Conservation (phyloP, 2,113 vertebrate species). For the Thalassoma bifasciatum region DNA sequence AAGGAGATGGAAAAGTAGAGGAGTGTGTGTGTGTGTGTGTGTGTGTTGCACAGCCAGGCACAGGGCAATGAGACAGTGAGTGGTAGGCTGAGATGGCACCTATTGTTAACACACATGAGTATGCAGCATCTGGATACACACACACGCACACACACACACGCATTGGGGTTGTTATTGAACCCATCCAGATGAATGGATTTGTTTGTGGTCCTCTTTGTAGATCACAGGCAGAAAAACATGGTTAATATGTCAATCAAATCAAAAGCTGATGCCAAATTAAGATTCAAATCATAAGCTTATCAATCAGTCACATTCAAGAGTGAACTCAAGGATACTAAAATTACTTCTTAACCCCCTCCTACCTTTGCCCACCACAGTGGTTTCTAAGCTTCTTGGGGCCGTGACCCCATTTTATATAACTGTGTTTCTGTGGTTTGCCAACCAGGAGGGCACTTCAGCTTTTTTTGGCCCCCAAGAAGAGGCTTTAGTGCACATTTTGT, state of each 20-base stretch:
- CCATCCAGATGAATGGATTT: conserved; percentile 42
- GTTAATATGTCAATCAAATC: not conserved
- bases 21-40: conserved; percentile 29
- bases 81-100: conserved; percentile 63
- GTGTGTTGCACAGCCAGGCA: conserved; percentile 40
- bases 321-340: too few relatives aligned
- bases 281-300: too few relatives aligned
- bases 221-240: not conserved
- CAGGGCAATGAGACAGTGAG: conserved; percentile 52
- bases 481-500: too few relatives aligned
- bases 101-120: conserved; percentile 60
- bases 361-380: too few relatives aligned
- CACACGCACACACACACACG: conserved; percentile 3
- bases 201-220: conserved; percentile 29
- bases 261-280: not conserved
- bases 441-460: too few relatives aligned
- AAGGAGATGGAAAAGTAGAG: not conserved
- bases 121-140: conserved; percentile 12
- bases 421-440: too few relatives aligned
- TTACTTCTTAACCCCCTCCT: too few relatives aligned
- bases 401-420: too few relatives aligned
- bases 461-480: too few relatives aligned
- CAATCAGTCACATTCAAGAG: too few relatives aligned
- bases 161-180: conserved; percentile 21
- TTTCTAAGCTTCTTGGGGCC: too few relatives aligned